Conservation (phyloP, 1,140 invertebrate genomes). For the Carposina sasakii region DNA sequence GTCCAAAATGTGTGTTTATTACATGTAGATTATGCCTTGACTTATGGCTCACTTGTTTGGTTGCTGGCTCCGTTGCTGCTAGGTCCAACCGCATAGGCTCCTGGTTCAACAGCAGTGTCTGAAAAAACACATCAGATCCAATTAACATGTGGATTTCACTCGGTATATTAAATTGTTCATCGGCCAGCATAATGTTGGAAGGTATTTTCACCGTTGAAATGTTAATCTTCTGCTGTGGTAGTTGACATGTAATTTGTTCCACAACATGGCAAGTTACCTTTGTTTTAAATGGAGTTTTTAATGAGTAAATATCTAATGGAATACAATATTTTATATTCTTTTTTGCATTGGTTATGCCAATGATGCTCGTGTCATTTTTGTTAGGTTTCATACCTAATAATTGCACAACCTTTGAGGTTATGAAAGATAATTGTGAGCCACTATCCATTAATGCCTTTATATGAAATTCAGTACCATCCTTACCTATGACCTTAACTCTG, state of each 20-base stretch:
- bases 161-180: neutral
- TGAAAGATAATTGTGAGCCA: neutral
- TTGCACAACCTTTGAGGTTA: neutral
- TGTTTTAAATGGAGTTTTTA: neutral
- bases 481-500: neutral
- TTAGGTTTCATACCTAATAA: neutral
- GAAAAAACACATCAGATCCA: conserved; percentile 1
- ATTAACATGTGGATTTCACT: neutral
- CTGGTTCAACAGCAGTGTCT: neutral
- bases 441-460: neutral
- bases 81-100: neutral
- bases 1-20: conserved; percentile 6
- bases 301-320: neutral
- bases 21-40: too few species aligned
- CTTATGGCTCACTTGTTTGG: too few species aligned
- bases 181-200: neutral
- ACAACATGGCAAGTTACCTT: neutral
- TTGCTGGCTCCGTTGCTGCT: too few species aligned
- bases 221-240: neutral
- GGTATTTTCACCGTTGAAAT: neutral
- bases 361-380: neutral
- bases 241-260: neutral
- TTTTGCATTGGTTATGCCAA: neutral
- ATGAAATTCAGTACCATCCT: neutral
- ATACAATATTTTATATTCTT: neutral